phyloP scores from a whole-genome alignment of 1,140 invertebrate genomes.

The Lordiphosa collinella region DNA sequence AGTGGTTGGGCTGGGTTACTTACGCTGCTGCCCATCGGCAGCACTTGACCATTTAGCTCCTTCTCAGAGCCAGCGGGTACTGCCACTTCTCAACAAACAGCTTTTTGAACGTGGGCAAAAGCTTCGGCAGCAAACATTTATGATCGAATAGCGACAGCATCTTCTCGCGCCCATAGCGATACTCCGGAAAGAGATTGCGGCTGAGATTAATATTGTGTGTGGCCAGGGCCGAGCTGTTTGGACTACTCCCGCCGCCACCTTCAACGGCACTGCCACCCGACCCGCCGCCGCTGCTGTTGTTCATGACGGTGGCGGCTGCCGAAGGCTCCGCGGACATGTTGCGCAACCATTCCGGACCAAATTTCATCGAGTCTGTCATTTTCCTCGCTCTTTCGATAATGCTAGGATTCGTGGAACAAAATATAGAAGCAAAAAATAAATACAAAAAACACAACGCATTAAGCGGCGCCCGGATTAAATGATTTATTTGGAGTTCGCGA shows the following conservation, averaged over 20 bases:
- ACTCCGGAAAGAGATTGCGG: constrained; percentile 72
- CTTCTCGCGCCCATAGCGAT: constrained; percentile 90
- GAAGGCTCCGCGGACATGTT: constrained; percentile 82
- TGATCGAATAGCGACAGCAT: constrained; percentile 91
- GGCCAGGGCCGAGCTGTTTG: constrained; percentile 44
- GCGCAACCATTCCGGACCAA: constrained; percentile 87
- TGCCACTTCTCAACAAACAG: constrained; percentile 88
- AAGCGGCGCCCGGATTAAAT: no score
- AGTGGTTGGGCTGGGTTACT: constrained; percentile 7
- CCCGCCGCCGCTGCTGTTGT: constrained; percentile 12
- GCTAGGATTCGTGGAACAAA: constrained; percentile 21
- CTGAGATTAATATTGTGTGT: constrained; percentile 26
- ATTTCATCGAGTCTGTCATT: constrained; percentile 87
- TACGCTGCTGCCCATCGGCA: constrained; percentile 35
- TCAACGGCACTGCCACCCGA: constrained; percentile 34
- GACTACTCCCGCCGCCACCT: constrained; percentile 78
- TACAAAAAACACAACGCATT: neutral
- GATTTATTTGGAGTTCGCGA: no score
- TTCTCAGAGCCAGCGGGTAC: constrained; percentile 90
- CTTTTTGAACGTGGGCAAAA: constrained; percentile 83
- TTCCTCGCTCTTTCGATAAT: constrained; percentile 31
- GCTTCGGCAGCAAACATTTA: constrained; percentile 84
- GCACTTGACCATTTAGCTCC: constrained; percentile 80
- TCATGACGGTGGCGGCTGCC: constrained; percentile 41
- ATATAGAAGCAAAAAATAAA: constrained; percentile 4